phyloP scores from a whole-genome alignment of 1,140 invertebrate species.

The Telenomus remus region DNA sequence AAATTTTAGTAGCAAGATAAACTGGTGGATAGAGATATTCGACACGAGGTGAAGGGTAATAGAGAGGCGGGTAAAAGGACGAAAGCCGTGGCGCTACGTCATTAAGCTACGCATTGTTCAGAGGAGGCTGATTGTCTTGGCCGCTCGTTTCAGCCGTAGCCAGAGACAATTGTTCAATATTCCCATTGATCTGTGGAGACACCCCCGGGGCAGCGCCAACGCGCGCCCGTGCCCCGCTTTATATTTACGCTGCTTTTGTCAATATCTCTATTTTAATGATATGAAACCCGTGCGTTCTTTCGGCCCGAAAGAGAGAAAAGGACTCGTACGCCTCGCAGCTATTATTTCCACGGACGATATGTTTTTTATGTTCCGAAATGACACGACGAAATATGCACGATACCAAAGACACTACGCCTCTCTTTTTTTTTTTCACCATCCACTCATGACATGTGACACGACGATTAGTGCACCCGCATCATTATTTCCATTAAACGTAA shows the following conservation, averaged over 20 bases:
- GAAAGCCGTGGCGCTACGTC: slow-evolving; percentile 69
- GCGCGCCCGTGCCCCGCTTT: slow-evolving; percentile 41
- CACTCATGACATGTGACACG: slow-evolving; percentile 41
- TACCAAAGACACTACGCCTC: slow-evolving; percentile 24
- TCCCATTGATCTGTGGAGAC: slow-evolving; percentile 74
- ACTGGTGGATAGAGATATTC: slow-evolving; percentile 40
- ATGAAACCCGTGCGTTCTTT: slow-evolving; percentile 64
- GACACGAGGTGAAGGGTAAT: slow-evolving; percentile 46
- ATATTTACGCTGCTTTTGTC: slow-evolving; percentile 68
- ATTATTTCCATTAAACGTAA: slow-evolving; percentile 48
- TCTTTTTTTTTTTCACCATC: background rate
- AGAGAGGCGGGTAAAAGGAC: slow-evolving; percentile 64
- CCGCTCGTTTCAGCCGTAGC: slow-evolving; percentile 73
- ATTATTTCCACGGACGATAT: slow-evolving; percentile 49
- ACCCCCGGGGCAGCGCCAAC: slow-evolving; percentile 63
- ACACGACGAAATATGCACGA: slow-evolving; percentile 23
- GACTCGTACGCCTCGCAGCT: slow-evolving; percentile 35
- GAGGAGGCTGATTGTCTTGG: slow-evolving; percentile 74
- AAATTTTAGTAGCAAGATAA: slow-evolving; percentile 57
- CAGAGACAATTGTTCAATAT: slow-evolving; percentile 77
- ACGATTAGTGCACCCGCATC: slow-evolving; percentile 49
- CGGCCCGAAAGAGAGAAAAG: slow-evolving; percentile 43
- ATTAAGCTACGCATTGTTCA: slow-evolving; percentile 75
- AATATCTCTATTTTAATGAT: slow-evolving; percentile 76
- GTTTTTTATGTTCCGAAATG: slow-evolving; percentile 48